Conservation (phyloP, 2,888 invertebrate genomes). For the Machimus rusticus region DNA sequence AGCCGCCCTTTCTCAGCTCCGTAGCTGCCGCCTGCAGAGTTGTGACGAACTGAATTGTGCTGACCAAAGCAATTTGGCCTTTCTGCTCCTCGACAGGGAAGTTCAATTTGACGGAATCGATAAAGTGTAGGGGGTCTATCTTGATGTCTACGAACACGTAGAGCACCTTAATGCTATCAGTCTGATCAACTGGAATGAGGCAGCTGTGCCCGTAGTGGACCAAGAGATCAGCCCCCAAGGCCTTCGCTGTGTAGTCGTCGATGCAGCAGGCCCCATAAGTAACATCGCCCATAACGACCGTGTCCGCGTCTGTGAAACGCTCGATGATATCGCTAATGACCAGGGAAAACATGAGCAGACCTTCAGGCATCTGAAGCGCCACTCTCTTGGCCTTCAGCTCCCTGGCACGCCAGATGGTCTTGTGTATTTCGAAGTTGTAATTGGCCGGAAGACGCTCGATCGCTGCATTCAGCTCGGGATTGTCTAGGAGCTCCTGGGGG, state of each 20-base stretch:
- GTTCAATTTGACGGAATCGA: slow-evolving; percentile 85
- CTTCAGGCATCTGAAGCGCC: slow-evolving; percentile 97
- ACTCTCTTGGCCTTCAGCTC: slow-evolving; percentile 85
- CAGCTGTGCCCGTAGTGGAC: slow-evolving; percentile 99
- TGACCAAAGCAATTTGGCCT: slow-evolving; percentile 83
- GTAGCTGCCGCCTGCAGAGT: slow-evolving; percentile 84
- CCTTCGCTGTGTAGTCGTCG: slow-evolving; percentile 93
- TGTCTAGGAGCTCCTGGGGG: slow-evolving; percentile 79
- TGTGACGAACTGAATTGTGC: slow-evolving; percentile 97
- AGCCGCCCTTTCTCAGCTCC: slow-evolving; percentile 73
- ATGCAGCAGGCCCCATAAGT: slow-evolving; percentile 99
- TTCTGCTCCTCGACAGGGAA: slow-evolving; percentile 64
- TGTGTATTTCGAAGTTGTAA: slow-evolving; percentile 98
- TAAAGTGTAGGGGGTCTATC: slow-evolving; percentile 91
- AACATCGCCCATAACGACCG: slow-evolving; percentile 97
- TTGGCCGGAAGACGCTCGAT: slow-evolving; percentile 84
- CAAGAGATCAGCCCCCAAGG: slow-evolving; percentile 87
- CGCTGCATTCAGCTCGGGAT: slow-evolving; percentile 76
- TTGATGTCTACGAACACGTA: slow-evolving; percentile 99
- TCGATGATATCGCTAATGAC: slow-evolving; percentile 93
- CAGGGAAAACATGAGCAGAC: slow-evolving; percentile 89
- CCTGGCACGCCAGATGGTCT: slow-evolving; percentile 95
- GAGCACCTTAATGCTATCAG: slow-evolving; percentile 85
- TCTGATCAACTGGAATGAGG: slow-evolving; percentile 87
- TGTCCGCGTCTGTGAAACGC: slow-evolving; percentile 86